Base-by-base conservation (phyloP, 2,888 invertebrate genomes). In the Liodrosophila aerea region DNA sequence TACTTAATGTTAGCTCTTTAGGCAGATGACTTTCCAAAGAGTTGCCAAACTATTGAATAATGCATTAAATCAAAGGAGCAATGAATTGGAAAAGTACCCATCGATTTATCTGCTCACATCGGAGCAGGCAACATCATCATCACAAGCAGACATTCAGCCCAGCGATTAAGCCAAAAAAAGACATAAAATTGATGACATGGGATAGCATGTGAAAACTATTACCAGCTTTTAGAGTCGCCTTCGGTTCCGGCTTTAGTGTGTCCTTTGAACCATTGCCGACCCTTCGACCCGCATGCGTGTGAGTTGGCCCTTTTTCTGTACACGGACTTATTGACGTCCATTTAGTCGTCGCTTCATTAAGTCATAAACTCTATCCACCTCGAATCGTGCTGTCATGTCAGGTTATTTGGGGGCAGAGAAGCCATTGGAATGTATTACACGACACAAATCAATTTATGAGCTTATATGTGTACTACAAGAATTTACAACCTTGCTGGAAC, bases 341-440 rank as follows among this genome's bases (percentile, higher is more conserved):
- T 63, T 80, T 70, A 75, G 67, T 39, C 36, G 49, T 50, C 83
- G 80, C 82, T 80, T 80, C 82, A 80, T 80, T 80, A 76, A 77
- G 82, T 85, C 82, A 66, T 76, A 64, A 64, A 43, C 61, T 59
- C 40, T 7, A 11, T 18, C 64, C 70, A 67, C 31, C 33, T 27
- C 9, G 29, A 29, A 15, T 53, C 59, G 61, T 54, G 47, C 50
- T 61, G 57, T 50, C 50, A 61, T 64, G 65, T 58, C 84, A 65
- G 63, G 72, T 78, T 50, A 39, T n/a, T n/a, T 2, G 37, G 9
- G 4, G 37, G 37, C 37, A 15, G 1, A 16, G 5, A 11, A 37
- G 39, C 30, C 46, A 53, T 63, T 30, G 31, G 8, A 16, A 72
- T 43, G 22, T 53, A 47, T 22, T 22, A 22, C 22, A 22, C 36